Conservation (phyloP, 1,140 invertebrate species). For the Drosophila lacteicornis region DNA sequence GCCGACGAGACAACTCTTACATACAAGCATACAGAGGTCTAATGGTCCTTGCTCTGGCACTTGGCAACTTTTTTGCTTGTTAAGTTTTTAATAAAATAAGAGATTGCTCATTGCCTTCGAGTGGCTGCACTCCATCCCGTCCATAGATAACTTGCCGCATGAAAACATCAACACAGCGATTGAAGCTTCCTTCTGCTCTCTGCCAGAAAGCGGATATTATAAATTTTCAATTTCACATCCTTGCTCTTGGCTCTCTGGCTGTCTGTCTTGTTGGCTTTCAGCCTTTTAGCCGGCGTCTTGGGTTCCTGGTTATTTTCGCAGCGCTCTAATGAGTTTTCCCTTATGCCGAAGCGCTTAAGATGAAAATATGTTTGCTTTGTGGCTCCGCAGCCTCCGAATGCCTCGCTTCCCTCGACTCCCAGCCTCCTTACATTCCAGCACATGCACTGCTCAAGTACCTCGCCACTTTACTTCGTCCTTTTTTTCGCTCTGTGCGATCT, state of each 20-base stretch:
- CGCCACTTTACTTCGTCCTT: conserved; percentile 53
- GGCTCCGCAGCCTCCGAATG: conserved; percentile 29
- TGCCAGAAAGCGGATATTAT: conserved; percentile 66
- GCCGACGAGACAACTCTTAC: conserved; percentile 68
- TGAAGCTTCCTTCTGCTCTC: conserved; percentile 25
- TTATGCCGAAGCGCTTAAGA: conserved; percentile 63
- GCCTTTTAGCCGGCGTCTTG: conserved; percentile 40
- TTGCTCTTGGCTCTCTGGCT: conserved; percentile 23
- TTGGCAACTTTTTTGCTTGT: conserved; percentile 65
- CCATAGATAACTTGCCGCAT: conserved; percentile 70
- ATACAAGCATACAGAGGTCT: conserved; percentile 62
- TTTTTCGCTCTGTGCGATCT: conserved; percentile 37
- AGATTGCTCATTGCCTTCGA: conserved; percentile 46
- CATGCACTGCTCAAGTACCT: conserved; percentile 64
- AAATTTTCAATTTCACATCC: conserved; percentile 78
- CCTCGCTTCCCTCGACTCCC: neutral
- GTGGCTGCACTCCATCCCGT: conserved; percentile 50
- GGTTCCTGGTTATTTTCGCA: conserved; percentile 59
- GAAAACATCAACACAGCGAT: conserved; percentile 77
- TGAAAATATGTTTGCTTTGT: conserved; percentile 78
- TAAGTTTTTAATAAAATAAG: conserved; percentile 81
- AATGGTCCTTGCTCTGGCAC: conserved; percentile 69
- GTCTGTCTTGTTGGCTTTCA: conserved; percentile 15
- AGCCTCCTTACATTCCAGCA: conserved; percentile 19
- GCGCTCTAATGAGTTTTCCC: conserved; percentile 77